Base-by-base conservation (phyloP, 2,888 invertebrate species). In the Plebejus argus region DNA sequence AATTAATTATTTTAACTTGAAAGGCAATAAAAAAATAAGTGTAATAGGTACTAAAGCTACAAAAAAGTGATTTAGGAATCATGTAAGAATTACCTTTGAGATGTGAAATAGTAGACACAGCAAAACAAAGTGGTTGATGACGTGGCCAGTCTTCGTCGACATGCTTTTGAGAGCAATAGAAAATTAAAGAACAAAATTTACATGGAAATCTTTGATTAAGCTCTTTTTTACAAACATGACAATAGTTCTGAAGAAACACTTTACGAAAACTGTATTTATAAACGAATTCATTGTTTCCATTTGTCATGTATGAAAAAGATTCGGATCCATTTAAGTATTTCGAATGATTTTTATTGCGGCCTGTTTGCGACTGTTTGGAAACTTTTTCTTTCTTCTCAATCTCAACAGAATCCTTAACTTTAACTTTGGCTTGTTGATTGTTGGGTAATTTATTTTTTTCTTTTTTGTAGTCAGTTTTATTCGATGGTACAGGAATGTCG, bases 221-320 rank as follows among this genome's bases (percentile, higher is more conserved):
- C 49, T 89, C 87, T 45, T 89, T 91, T 80, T 94, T 94, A 81
- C 95, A 95, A 76, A 93, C 85, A 76, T 94, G 92, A 79, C 96
- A 96, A 6, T 95, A 88, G 79, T 95, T 95, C 70, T 95, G 94
- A 53, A 95, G 88, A 84, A 95, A 96, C 18, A 96, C 95, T 84
- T 95, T 95, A 12, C 96, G 93, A 77, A 96, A 96, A 83, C 94
- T 95, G 80, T 96, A 96, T 80, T 96, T 95, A 83, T 96, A 95
- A 76, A 96, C 95, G 75, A 95, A 92, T 77, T 95, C 95, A 78
- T 95, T 95, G 58, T 95, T 95, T 39, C 95, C 95, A 79, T 95
- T 95, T 28, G 88, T 93, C 39, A 91, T 84, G 7, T 84, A 88
- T 3, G 87, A 86, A 80, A 86, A 86, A 0, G 88, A 84, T 78